Conservation (phyloP, 2,797 vertebrate species). For the Poecilia gillii region DNA sequence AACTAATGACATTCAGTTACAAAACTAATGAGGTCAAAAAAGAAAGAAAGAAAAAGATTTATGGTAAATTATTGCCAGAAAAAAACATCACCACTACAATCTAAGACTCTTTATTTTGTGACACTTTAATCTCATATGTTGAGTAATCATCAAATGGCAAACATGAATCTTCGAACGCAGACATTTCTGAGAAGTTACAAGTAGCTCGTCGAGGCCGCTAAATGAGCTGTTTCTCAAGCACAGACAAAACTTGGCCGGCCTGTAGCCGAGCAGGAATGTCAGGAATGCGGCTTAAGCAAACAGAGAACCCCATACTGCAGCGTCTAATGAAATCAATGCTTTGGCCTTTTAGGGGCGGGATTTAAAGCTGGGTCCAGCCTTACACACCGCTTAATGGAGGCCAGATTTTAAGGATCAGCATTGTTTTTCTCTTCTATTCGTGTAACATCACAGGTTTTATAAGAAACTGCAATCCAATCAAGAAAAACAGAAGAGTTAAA, state of each 20-base stretch:
- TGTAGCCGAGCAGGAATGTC: constrained; percentile 75
- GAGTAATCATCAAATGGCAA: constrained; percentile 8
- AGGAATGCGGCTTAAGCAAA: constrained; percentile 85
- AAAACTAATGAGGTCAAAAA: background rate
- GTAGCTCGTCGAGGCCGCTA: constrained; percentile 31
- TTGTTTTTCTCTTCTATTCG: background rate
- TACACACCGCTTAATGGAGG: constrained; percentile 16
- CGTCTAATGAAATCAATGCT: constrained; percentile 77
- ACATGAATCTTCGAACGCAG: constrained; percentile 1
- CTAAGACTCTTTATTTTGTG: background rate
- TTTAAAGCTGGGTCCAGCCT: constrained; percentile 40
- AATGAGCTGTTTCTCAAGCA: constrained; percentile 62
- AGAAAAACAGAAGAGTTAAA: background rate
- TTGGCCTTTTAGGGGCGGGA: constrained; percentile 51
- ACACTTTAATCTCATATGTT: background rate
- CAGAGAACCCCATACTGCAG: constrained; percentile 73
- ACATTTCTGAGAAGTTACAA: constrained; percentile 26
- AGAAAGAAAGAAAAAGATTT: background rate
- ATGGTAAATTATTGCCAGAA: background rate
- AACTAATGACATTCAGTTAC: background rate
- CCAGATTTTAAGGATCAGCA: constrained; percentile 7
- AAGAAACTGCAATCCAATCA: background rate
- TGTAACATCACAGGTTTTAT: background rate
- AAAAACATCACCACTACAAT: background rate
- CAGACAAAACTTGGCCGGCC: constrained; percentile 67